Conservation (phyloP, 2,888 invertebrate species). For the Rotaria magnacalcarata region DNA sequence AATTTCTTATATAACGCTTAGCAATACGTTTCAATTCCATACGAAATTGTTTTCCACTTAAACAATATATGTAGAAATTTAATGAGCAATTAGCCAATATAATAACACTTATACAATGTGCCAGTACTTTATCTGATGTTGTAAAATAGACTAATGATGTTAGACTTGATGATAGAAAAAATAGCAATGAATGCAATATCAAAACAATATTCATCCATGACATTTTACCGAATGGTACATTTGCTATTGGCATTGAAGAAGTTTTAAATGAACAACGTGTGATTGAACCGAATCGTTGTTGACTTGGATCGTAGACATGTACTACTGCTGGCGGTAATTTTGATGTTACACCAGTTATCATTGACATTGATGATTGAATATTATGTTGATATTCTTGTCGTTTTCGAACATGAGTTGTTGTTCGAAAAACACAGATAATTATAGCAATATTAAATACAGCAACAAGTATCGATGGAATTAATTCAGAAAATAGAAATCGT, state of each 20-base stretch:
- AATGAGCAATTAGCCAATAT: background rate
- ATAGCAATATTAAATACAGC: background rate
- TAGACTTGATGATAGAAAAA: background rate
- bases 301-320: background rate
- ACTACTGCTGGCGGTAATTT: background rate
- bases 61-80: background rate
- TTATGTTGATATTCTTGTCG: background rate
- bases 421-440: background rate
- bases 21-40: background rate
- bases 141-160: background rate
- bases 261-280: background rate
- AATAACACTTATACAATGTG: background rate
- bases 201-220: constrained; percentile 5
- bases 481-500: background rate
- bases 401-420: background rate
- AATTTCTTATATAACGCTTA: background rate
- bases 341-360: background rate
- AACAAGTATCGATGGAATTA: background rate
- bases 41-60: background rate
- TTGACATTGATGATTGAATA: background rate
- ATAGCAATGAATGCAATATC: background rate
- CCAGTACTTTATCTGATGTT: background rate
- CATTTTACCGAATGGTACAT: background rate
- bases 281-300: background rate
- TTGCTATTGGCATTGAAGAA: background rate